Base-by-base conservation (phyloP, 2,888 invertebrate species). In the Chydorus sphaericus region DNA sequence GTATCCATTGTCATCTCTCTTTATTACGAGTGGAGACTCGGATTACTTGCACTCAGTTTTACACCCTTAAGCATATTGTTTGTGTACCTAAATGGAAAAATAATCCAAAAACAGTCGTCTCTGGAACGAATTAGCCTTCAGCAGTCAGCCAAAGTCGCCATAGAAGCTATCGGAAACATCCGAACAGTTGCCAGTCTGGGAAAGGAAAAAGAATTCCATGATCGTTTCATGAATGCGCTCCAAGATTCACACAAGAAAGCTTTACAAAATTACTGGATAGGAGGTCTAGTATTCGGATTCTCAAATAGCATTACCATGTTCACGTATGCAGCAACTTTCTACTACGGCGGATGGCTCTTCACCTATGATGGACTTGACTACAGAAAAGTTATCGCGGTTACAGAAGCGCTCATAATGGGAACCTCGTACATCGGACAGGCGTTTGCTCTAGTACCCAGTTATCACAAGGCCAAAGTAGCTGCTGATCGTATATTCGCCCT, bases 351-450 rank as follows among this genome's bases (percentile, higher is more conserved):
- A 0, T 72, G 76, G 50, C 70, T 84, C 26, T 80, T 84, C 26
- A 78, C 82, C 6, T 69, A 77, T 50, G 71, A 73, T 16, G 75
- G 74, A 48, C 67, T 83, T 59, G 71, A 69, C 3, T 84, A 82
- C 66, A 76, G 80, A 66, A 70, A 77, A 59, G 79, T 84, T 38
- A 83, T 85, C 62, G 84, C 82, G 66, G 81, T 84, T 18, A 78
- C 81, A 1, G 84, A 85, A 70, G 80, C 81, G 0, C 68, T 85
- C 18, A 77, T 85, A 33, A 83, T 84, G 64, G 85, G 85, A 3
- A 79, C 84, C 0, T 83, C 83, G 81, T 83, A 84, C 82, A 66
- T 85, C 69, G 85, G 84, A 0, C 83, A 84, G 65, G 81, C 84
- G 1, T 75, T 82, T 52, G 79, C 81, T 0, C 86, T 85, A 68